phyloP scores from a whole-genome alignment of 2,888 invertebrate species.

The Julus scanicus region DNA sequence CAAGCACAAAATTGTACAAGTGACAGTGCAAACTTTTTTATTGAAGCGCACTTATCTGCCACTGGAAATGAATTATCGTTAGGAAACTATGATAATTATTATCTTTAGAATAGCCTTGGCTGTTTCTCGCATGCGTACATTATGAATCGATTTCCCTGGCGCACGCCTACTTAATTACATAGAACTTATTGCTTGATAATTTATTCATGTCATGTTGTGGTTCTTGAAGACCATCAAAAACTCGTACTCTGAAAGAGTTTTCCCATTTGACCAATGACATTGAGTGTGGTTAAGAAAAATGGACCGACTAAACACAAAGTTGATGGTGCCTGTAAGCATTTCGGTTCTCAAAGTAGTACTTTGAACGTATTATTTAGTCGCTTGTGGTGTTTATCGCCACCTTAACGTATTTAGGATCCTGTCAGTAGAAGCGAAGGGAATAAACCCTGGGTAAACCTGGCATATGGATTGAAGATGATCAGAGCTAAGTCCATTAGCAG shows the following conservation, averaged over 20 bases:
- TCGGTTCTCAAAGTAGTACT: not conserved
- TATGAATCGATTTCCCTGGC: slow-evolving; percentile 24
- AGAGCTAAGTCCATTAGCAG: slow-evolving; percentile 11
- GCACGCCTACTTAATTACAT: slow-evolving; percentile 40
- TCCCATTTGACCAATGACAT: not conserved
- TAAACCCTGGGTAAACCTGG: not conserved
- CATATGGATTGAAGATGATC: not conserved
- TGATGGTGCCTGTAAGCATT: not conserved
- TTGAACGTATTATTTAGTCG: not conserved
- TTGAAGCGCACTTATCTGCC: not conserved
- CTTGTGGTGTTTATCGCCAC: not conserved
- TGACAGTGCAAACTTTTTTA: not conserved
- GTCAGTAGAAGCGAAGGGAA: not conserved
- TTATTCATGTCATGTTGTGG: slow-evolving; percentile 10
- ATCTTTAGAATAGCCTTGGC: slow-evolving; percentile 4
- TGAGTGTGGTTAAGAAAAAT: not conserved
- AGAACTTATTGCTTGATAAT: not conserved
- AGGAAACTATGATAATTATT: slow-evolving; percentile 39
- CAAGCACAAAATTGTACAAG: not conserved
- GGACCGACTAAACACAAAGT: not conserved
- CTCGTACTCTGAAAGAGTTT: not conserved
- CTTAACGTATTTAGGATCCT: not conserved
- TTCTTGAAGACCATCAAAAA: not conserved
- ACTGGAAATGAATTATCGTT: slow-evolving; percentile 11
- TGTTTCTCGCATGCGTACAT: not conserved